Evolutionary conservation across 2,797 vertebrate genomes (phyloP).

Genomic region (Sebastolobus altivelis): DNA sequence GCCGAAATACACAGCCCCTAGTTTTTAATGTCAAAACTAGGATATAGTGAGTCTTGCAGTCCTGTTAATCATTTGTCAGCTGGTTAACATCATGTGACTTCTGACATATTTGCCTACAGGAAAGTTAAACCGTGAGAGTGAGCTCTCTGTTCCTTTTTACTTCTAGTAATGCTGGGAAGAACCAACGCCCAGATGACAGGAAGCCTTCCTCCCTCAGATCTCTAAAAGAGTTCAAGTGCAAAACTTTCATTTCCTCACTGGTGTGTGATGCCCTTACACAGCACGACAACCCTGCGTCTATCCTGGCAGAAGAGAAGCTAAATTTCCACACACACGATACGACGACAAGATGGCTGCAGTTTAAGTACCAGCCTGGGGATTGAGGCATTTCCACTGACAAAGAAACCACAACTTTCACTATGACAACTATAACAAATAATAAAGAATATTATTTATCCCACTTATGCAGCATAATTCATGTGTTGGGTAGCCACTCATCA

Average conservation of each 20-base stretch:
- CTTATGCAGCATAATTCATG: background rate
- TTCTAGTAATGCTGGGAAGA: background rate
- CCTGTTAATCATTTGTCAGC: conserved; percentile 6
- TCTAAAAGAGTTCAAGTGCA: background rate
- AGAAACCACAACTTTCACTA: background rate
- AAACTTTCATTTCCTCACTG: conserved; percentile 3
- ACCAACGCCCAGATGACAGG: background rate
- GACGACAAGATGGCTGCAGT: background rate
- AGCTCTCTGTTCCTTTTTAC: background rate
- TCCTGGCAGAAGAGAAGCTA: conserved; percentile 3
- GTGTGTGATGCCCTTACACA: conserved; percentile 39
- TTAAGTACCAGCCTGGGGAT: conserved; percentile 8
- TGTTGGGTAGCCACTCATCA: no score
- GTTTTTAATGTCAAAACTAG: background rate
- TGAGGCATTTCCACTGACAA: conserved; percentile 32
- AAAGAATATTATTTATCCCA: background rate
- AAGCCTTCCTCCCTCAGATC: background rate
- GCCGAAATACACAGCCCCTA: background rate
- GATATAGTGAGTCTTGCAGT: background rate
- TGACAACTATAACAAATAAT: background rate
- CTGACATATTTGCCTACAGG: background rate
- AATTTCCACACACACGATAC: background rate
- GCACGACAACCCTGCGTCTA: background rate
- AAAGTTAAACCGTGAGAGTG: background rate
- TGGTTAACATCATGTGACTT: background rate